A percentile compares a stretch with the other conserved stretches of the same genome.
These are phyloP conservation scores for Polyergus mexicanus DNA, from an alignment of 1,140 invertebrate species.

Conservation along the genomic window DNA sequence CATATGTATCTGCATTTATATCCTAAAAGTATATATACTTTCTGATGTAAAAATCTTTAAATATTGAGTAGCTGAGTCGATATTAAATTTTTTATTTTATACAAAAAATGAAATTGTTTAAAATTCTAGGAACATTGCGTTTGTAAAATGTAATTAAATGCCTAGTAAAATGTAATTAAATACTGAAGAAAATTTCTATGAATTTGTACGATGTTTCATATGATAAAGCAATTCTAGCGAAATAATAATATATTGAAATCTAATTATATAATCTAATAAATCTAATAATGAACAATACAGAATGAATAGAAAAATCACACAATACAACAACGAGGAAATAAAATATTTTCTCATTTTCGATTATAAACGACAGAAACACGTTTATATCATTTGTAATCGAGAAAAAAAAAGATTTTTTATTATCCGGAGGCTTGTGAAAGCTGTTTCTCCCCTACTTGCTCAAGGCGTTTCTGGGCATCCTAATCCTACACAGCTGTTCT, in stretches of 20 bases:
- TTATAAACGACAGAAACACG: neutral
- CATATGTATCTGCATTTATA: neutral
- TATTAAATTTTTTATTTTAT: neutral
- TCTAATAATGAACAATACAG: no score
- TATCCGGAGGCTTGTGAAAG: neutral
- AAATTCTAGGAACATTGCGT: neutral
- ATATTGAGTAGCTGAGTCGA: neutral
- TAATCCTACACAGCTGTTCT: neutral
- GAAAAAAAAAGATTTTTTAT: neutral
- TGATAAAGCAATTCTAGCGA: neutral
- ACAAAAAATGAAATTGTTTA: neutral
- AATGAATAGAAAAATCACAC: no score
- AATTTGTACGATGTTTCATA: conserved; percentile 1
- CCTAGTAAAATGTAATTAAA: neutral
- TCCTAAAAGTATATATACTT: neutral
- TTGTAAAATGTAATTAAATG: neutral
- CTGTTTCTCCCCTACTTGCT: no score
- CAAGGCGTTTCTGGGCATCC: no score
- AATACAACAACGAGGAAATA: no score
- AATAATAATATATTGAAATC: no score
- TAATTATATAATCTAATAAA: no score
- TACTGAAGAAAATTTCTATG: neutral
- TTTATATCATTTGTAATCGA: neutral
- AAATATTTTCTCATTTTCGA: no score
- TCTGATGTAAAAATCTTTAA: neutral